Percentiles rank a stretch among this genome's conserved stretches.
Conservation (phyloP, 1,140 invertebrate species). For the Sesamia nonagrioides region DNA sequence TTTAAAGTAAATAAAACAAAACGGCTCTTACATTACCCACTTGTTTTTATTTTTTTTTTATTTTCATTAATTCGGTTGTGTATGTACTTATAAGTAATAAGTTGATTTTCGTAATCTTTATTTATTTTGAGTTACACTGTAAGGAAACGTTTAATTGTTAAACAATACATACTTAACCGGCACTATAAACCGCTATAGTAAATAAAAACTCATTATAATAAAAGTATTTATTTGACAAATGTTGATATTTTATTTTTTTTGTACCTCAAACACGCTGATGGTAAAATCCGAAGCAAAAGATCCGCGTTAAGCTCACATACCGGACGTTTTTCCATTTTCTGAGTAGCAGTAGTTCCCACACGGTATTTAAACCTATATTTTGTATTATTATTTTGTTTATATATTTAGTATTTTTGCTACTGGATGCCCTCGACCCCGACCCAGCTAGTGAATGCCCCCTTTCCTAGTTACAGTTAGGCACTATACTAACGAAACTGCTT, state of each 20-base stretch:
- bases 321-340: slow-evolving; percentile 73
- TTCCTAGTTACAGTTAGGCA: slow-evolving; percentile 80
- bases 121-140: slow-evolving; percentile 79
- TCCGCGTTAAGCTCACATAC: slow-evolving; percentile 84
- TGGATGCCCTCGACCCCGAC: slow-evolving; percentile 85
- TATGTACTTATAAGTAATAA: slow-evolving; percentile 86
- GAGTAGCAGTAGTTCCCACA: slow-evolving; percentile 82
- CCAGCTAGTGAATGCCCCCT: slow-evolving; percentile 85
- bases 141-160: slow-evolving; percentile 73
- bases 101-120: slow-evolving; percentile 75
- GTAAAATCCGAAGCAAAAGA: slow-evolving; percentile 2
- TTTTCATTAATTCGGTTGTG: slow-evolving; percentile 85
- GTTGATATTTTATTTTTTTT: slow-evolving; percentile 81
- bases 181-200: slow-evolving; percentile 78
- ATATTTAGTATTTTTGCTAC: slow-evolving; percentile 78
- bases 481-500: slow-evolving; percentile 82
- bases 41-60: slow-evolving; percentile 74
- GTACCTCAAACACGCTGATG: slow-evolving; percentile 57
- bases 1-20: slow-evolving; percentile 58
- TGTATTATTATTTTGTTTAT: slow-evolving; percentile 69
- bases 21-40: slow-evolving; percentile 68
- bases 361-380: slow-evolving; percentile 71
- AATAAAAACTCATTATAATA: slow-evolving; percentile 83
- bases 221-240: slow-evolving; percentile 82
- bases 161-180: slow-evolving; percentile 83